Evolutionary conservation across 2,113 vertebrate genomes (phyloP).

Genomic region (Enhydra lutris): DNA sequence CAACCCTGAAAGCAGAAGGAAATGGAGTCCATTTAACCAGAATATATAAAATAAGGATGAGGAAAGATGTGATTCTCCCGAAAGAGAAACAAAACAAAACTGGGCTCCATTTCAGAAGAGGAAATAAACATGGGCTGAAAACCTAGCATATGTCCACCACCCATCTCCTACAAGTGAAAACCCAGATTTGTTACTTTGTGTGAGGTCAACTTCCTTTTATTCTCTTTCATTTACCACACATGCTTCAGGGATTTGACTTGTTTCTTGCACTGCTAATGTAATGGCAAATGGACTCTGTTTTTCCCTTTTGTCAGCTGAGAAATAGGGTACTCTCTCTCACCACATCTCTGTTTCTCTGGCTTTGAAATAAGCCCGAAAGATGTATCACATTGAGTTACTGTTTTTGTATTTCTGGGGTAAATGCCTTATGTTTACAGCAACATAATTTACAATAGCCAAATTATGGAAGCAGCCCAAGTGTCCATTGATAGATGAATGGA

Average conservation of each 20-base stretch:
- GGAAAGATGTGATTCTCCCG: neutral
- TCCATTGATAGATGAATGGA: neutral
- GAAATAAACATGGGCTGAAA: neutral
- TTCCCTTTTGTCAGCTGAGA: neutral
- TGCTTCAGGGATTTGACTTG: neutral
- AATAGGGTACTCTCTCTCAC: neutral
- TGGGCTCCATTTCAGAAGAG: neutral
- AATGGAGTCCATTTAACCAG: neutral
- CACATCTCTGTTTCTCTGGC: neutral
- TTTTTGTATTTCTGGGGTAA: neutral
- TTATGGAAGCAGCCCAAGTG: neutral
- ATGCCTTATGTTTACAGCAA: neutral
- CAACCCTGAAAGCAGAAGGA: neutral
- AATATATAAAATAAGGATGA: neutral
- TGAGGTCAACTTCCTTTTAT: neutral
- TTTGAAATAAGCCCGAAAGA: neutral
- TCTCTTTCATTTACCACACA: neutral
- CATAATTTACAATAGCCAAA: neutral
- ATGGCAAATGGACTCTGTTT: neutral
- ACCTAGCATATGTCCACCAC: neutral
- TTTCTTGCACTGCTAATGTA: neutral
- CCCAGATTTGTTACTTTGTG: neutral
- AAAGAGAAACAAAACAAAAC: neutral
- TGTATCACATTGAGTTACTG: neutral
- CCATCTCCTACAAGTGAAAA: neutral